A percentile compares a stretch with the other conserved stretches of the same genome.
Conservation (phyloP, 2,113 vertebrate genomes). For the Petroica traversi region DNA sequence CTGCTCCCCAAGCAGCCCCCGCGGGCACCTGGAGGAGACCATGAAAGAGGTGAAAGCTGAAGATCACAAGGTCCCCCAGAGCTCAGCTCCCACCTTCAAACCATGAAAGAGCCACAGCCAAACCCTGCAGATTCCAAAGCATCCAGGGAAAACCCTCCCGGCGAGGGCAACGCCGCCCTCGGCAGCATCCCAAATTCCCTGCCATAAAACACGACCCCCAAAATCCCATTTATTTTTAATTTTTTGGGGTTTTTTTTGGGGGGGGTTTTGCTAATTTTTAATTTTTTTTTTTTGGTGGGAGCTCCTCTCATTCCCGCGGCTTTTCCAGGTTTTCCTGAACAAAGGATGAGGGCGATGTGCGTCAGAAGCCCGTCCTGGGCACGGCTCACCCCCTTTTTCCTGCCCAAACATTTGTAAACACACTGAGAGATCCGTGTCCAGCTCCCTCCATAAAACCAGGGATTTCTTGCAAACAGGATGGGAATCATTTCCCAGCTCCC, state of each 20-base stretch:
- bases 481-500: constrained; percentile 49
- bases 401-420: constrained; percentile 54
- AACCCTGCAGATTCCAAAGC: neutral
- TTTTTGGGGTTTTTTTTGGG: no score
- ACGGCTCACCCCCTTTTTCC: constrained; percentile 12
- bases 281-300: neutral
- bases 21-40: neutral
- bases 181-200: neutral
- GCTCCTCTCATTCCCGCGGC: neutral
- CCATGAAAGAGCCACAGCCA: neutral
- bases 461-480: constrained; percentile 61
- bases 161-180: neutral
- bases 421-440: neutral
- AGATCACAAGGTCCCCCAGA: neutral
- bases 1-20: neutral
- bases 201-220: neutral
- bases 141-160: neutral
- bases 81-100: neutral
- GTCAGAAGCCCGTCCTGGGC: constrained; percentile 18
- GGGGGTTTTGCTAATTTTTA: no score
- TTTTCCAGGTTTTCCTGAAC: constrained; percentile 33
- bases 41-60: neutral
- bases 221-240: no score
- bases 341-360: neutral
- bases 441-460: constrained; percentile 1